Percentiles rank a stretch among this genome's conserved stretches.
Evolutionary conservation across 92 coral and sea anemone genomes (phyloP).

Genomic region (Desmophyllum pertusum): DNA sequence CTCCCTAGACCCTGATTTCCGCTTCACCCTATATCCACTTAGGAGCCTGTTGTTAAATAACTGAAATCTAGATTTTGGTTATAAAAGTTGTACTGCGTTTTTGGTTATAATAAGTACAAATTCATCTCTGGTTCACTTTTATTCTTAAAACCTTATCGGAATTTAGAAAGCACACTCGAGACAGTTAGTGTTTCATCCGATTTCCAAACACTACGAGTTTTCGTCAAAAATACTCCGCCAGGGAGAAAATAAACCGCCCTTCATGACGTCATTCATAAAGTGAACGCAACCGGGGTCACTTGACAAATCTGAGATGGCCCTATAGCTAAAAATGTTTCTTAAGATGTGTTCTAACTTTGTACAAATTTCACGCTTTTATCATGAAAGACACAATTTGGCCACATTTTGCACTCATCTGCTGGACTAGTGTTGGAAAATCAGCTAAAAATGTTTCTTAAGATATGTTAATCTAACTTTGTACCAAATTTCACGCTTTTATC

Average conservation of each 20-base stretch:
- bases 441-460: conserved; percentile 1
- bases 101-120: no score
- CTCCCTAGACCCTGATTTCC: no score
- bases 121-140: no score
- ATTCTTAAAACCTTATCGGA: no score
- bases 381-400: background rate
- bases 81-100: no score
- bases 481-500: conserved; percentile 20
- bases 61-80: no score
- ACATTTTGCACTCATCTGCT: background rate
- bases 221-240: background rate
- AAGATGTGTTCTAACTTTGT: conserved; percentile 19
- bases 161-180: no score
- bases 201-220: no score
- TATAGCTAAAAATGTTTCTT: conserved; percentile 2
- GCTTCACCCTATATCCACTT: no score
- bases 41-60: no score
- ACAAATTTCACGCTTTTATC: conserved; percentile 18
- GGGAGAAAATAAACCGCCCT: background rate
- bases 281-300: background rate
- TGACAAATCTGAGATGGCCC: conserved; percentile 1
- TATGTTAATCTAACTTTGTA: conserved; percentile 17
- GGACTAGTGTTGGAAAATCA: no score
- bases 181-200: no score
- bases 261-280: background rate